Base-by-base conservation (phyloP, 2,113 vertebrate genomes). In the Clarias magur region DNA sequence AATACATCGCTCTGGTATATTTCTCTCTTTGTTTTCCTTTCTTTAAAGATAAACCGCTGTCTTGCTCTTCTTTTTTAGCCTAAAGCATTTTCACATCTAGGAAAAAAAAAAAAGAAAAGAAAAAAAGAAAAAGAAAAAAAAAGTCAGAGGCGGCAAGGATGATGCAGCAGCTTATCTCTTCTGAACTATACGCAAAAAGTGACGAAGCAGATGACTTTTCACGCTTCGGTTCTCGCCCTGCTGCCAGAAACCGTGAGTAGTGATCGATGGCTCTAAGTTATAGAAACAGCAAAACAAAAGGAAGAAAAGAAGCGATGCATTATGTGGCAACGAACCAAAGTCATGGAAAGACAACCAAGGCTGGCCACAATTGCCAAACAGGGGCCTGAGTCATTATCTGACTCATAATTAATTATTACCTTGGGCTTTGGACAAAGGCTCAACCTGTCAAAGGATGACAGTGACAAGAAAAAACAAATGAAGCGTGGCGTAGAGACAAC, bases 321-420 rank as follows among this genome's bases (percentile, higher is more conserved):
- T 30, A 86, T 65, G 62, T 80, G 63, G 73, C 59, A 62, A 76
- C 73, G 54, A 76, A 67, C n/a, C 6, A 63, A 27, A 87, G 73
- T 79, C 30, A 82, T 54, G 84, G 85, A 86, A 87, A 75, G 85
- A 89, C 89, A 68, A 85, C 87, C 83, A 83, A 88, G 86, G 92
- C 93, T 94, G 92, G 89, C 93, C 84, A 88, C 92, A 91, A 91
- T 93, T 93, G 93, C 93, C 92, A 94, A 93, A 94, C 93, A 92
- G 91, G 88, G 84, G 91, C 91, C 92, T 93, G 93, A 93, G 89
- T 95, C 93, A 93, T 92, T 93, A 93, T 94, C 90, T 94, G 93
- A 94, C 91, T 94, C 93, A 95, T 92, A 92, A 93, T 93, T 92
- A 93, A 93, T 94, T 91, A 93, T 94, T 92, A 90, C 60, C 87